phyloP scores from a whole-genome alignment of 2,888 invertebrate genomes.

The Blastobasis adustella region DNA sequence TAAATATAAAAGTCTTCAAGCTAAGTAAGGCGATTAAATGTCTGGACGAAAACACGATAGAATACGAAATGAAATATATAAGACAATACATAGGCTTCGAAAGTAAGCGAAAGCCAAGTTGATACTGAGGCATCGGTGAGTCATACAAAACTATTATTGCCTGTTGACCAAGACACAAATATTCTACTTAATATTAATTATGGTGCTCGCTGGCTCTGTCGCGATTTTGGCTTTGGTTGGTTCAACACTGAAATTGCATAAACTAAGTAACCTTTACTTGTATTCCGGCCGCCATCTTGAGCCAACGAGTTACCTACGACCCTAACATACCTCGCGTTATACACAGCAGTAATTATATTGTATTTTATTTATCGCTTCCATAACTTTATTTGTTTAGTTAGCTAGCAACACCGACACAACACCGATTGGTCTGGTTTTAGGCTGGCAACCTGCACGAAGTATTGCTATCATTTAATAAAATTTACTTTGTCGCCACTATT shows the following conservation, averaged over 20 bases:
- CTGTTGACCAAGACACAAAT: constrained; percentile 2
- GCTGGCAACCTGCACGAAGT: constrained; percentile 45
- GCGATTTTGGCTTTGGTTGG: no score
- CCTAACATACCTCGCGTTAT: constrained; percentile 26
- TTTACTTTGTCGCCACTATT: neutral
- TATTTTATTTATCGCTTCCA: constrained; percentile 35
- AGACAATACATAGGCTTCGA: neutral
- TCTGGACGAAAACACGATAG: constrained; percentile 19
- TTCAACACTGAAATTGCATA: no score
- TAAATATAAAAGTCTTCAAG: constrained; percentile 26
- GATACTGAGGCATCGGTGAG: neutral
- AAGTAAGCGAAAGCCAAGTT: constrained; percentile 1
- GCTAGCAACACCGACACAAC: constrained; percentile 64
- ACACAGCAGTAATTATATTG: constrained; percentile 36
- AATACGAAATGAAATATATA: constrained; percentile 2
- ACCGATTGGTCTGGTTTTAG: constrained; percentile 63
- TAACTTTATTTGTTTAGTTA: constrained; percentile 23
- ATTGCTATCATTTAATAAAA: constrained; percentile 46
- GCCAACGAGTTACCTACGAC: no score
- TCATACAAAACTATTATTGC: constrained; percentile 32
- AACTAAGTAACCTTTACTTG: no score
- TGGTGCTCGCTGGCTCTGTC: no score
- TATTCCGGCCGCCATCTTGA: no score
- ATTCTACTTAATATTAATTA: no score
- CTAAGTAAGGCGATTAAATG: constrained; percentile 30